phyloP scores from a whole-genome alignment of 1,140 invertebrate species.

The Yoshiicerus persimilis region DNA sequence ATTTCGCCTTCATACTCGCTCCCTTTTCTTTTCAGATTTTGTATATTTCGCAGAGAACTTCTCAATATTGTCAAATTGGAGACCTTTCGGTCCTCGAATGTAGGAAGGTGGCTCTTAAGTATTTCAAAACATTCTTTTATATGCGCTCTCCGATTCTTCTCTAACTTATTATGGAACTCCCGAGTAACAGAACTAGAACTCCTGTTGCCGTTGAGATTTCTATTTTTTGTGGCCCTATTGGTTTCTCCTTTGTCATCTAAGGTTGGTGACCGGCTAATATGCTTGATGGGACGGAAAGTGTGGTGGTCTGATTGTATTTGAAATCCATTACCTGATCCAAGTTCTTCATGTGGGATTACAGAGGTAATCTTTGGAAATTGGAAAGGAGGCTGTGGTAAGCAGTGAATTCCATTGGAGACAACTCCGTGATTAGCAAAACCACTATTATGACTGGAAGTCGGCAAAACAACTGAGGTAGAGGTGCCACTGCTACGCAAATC shows the following conservation, averaged over 20 bases:
- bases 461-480: conserved; percentile 33
- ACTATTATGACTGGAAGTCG: conserved; percentile 36
- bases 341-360: too few species aligned
- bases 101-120: conserved; percentile 72
- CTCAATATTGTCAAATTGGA: conserved; percentile 90
- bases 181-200: conserved; percentile 69
- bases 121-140: conserved; percentile 92
- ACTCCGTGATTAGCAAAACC: conserved; percentile 43
- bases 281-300: conserved; percentile 41
- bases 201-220: conserved; percentile 33
- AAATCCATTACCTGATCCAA: conserved; percentile 47
- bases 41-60: conserved; percentile 79
- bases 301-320: conserved; percentile 46
- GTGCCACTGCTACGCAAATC: conserved; percentile 44
- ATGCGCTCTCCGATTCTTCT: conserved; percentile 90
- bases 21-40: conserved; percentile 72
- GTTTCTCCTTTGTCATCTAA: conserved; percentile 47
- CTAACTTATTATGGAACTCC: conserved; percentile 93
- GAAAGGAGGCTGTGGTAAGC: conserved; percentile 30
- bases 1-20: conserved; percentile 82
- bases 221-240: conserved; percentile 46
- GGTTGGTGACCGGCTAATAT: conserved; percentile 42
- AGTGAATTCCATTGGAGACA: conserved; percentile 42
- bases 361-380: conserved; percentile 46
- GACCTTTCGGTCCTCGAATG: conserved; percentile 81